Evolutionary conservation across 2,888 invertebrate genomes (phyloP), one percentile per base, ranked within the genome.

Genomic region (Aleiodes alternator): DNA sequence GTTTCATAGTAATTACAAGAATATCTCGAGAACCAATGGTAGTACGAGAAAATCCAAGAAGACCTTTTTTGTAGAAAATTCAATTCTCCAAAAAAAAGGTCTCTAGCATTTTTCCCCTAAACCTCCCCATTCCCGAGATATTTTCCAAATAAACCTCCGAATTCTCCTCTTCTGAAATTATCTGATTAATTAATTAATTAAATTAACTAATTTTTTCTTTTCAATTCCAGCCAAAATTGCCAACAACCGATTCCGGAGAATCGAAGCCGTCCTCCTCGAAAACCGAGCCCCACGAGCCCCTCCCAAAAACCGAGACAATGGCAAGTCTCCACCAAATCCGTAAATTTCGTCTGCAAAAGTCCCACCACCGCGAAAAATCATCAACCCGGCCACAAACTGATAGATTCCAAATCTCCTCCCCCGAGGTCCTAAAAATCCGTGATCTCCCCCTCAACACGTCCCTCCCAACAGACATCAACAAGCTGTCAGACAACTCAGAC

Each of bases 291-390:
- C 76, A 14, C 23, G 75, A 75, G 9, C 43, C 34, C 57, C 64
- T 31, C 11, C 8, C 56, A 29, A 80, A 81, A 69, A 82, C 85
- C 4, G 88, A 87, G 74, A 86, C 85, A 31, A 85, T 85, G 83
- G 70, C 83, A 31, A 86, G 82, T 75, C 79, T 87, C 23, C 82
- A 87, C n/a, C 83, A 85, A 73, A 75, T 86, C 43, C 78, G 84
- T 75, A 85, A 84, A 74, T 87, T 86, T 38, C 83, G 85, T 12
- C 81, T 86, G 11, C 84, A 83, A 75, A 87, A 84, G 78, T 80
- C 84, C 43, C 43, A 43, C 43, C 4, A 43, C 9, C 43, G 43
- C 9, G 43, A 43, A 9, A 43, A 9, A 8, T 43, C 43, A 43
- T 78, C 79, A 1, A 69, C 77, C 3, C 56, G 76, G 6, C 34